phyloP scores from a whole-genome alignment of 1,140 invertebrate species.

The Sycophaga agraensis region DNA sequence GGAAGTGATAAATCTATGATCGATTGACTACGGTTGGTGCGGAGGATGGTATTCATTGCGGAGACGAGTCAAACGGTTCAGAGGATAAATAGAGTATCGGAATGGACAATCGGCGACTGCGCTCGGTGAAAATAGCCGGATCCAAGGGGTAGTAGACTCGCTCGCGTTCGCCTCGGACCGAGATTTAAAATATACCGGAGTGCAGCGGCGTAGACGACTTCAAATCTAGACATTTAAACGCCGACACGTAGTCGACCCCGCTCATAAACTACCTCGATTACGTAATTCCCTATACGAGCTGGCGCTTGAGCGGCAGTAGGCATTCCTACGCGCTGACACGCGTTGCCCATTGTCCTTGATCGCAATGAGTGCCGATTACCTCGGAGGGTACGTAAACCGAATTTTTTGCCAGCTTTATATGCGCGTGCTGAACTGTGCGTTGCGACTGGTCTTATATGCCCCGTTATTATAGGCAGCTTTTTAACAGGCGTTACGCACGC shows the following conservation, averaged over 20 bases:
- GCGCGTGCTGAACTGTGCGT: too few species aligned
- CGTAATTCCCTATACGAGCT: constrained; percentile 1
- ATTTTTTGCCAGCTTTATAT: too few species aligned
- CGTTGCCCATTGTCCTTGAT: not conserved
- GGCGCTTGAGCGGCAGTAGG: too few species aligned
- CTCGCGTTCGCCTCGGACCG: not conserved
- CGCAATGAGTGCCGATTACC: too few species aligned
- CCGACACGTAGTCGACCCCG: not conserved
- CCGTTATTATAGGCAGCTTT: too few species aligned
- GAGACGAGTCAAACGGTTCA: too few species aligned
- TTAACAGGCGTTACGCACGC: too few species aligned
- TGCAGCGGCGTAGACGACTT: not conserved
- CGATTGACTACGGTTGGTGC: too few species aligned
- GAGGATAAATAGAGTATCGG: constrained; percentile 6
- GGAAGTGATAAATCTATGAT: too few species aligned
- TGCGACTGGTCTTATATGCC: too few species aligned
- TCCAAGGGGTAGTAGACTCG: not conserved
- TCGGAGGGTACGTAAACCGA: too few species aligned
- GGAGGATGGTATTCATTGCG: too few species aligned
- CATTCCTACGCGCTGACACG: not conserved
- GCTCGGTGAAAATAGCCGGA: not conserved
- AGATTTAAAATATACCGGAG: constrained; percentile 21
- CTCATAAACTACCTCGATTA: not conserved
- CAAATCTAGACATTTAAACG: constrained; percentile 21
- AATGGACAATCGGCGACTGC: constrained; percentile 9